These are phyloP conservation scores for Antheraea assamensis DNA, from an alignment of 2,888 invertebrate genomes.

Conservation along the genomic window DNA sequence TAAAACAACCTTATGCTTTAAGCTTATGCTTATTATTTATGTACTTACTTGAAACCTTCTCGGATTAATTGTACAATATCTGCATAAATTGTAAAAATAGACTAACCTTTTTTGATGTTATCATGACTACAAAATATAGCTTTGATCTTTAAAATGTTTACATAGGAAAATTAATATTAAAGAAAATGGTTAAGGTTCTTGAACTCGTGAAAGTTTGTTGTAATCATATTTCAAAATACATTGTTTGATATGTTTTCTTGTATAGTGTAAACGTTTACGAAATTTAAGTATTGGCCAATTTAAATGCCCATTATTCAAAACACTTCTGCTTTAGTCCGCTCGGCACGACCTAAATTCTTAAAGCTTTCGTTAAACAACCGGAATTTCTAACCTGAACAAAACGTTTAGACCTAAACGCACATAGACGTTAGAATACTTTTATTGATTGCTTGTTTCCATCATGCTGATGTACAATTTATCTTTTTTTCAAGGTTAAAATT, in stretches of 20 bases:
- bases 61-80: not conserved
- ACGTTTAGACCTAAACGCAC: not conserved
- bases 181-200: not conserved
- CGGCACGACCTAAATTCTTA: constrained; percentile 7
- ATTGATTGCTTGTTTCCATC: not conserved
- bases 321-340: constrained; percentile 18
- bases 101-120: not conserved
- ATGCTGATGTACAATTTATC: not conserved
- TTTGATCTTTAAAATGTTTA: too few relatives aligned
- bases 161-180: not conserved
- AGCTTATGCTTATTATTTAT: too few relatives aligned
- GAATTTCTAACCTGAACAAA: not conserved
- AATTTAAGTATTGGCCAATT: constrained; percentile 25
- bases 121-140: too few relatives aligned
- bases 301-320: constrained; percentile 23
- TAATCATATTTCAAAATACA: constrained; percentile 7
- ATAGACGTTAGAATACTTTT: not conserved
- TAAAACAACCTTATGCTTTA: too few relatives aligned
- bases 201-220: not conserved
- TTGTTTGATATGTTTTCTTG: constrained; percentile 10
- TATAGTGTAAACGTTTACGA: constrained; percentile 20
- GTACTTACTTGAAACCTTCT: not conserved
- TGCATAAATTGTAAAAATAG: not conserved
- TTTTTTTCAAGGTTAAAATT: not conserved
- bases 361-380: not conserved